phyloP scores from a whole-genome alignment of 1,140 invertebrate species.

The Cylas formicarius region DNA sequence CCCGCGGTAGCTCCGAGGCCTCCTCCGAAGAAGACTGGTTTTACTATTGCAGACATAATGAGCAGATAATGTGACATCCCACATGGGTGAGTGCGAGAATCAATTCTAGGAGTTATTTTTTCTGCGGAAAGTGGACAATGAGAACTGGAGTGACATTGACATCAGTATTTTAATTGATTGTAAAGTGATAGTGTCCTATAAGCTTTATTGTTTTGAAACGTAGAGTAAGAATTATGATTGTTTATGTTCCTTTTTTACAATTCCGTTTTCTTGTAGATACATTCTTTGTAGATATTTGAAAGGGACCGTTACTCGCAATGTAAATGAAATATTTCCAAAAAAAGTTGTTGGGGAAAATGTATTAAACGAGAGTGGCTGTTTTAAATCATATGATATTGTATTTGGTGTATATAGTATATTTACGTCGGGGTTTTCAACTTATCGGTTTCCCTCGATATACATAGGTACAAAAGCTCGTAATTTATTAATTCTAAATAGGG shows the following conservation, averaged over 20 bases:
- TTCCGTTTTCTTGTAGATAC: conserved; percentile 5
- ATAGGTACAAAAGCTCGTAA: too few species aligned
- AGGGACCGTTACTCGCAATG: conserved; percentile 24
- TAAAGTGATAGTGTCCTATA: too few species aligned
- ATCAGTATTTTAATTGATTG: too few species aligned
- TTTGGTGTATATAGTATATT: background rate
- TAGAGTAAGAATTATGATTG: too few species aligned
- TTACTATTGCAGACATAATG: conserved; percentile 70
- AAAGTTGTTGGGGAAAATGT: background rate
- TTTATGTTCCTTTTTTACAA: conserved; percentile 13
- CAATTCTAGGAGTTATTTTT: too few species aligned
- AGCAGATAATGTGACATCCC: conserved; percentile 55
- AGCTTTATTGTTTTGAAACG: too few species aligned
- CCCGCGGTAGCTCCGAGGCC: conserved; percentile 39
- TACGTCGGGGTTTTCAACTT: background rate
- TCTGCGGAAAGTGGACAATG: too few species aligned
- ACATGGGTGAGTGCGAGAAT: too few species aligned
- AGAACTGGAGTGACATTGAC: too few species aligned
- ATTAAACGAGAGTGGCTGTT: background rate
- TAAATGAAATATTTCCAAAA: background rate
- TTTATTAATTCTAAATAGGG: too few species aligned
- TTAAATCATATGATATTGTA: background rate
- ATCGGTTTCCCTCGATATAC: conserved; percentile 1
- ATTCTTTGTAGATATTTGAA: conserved; percentile 1
- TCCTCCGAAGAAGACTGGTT: conserved; percentile 54